Conservation (phyloP, 1,140 invertebrate species). For the Bradysia coprophila region DNA sequence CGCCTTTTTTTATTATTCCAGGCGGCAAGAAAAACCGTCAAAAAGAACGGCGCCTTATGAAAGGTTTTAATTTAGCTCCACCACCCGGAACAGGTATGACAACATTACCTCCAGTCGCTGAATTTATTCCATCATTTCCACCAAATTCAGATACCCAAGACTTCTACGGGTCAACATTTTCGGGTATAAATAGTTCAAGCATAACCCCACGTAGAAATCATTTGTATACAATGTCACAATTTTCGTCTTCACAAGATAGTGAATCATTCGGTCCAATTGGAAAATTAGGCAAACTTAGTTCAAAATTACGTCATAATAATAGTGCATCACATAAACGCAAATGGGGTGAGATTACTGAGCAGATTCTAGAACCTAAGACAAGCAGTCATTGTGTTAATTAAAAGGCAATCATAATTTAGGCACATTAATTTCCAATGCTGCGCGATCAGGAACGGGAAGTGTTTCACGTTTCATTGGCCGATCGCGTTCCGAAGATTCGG, state of each 20-base stretch:
- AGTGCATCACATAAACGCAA: conserved; percentile 44
- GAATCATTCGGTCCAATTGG: conserved; percentile 9
- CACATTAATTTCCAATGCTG: conserved; percentile 67
- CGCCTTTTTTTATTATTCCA: no score
- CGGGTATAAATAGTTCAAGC: conserved; percentile 15
- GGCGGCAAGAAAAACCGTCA: conserved; percentile 86
- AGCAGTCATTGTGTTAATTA: background rate
- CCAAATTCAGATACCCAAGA: conserved; percentile 24
- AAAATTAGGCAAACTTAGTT: conserved; percentile 21
- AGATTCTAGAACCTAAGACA: background rate
- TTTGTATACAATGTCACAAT: conserved; percentile 17
- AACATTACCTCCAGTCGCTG: conserved; percentile 49
- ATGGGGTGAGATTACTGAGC: conserved; percentile 27
- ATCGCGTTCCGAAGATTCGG: conserved; percentile 61
- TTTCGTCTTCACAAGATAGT: conserved; percentile 22
- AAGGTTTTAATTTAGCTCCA: conserved; percentile 77
- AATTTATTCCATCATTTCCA: conserved; percentile 49
- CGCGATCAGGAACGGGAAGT: conserved; percentile 41
- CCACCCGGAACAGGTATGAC: conserved; percentile 32
- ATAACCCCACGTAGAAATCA: conserved; percentile 22
- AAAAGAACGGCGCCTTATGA: conserved; percentile 81
- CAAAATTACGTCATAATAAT: conserved; percentile 33
- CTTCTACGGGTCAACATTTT: conserved; percentile 16
- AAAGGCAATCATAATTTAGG: conserved; percentile 26
- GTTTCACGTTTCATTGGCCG: conserved; percentile 57